Base-by-base conservation (phyloP, 2,888 invertebrate genomes). In the Keiferia lycopersicella region DNA sequence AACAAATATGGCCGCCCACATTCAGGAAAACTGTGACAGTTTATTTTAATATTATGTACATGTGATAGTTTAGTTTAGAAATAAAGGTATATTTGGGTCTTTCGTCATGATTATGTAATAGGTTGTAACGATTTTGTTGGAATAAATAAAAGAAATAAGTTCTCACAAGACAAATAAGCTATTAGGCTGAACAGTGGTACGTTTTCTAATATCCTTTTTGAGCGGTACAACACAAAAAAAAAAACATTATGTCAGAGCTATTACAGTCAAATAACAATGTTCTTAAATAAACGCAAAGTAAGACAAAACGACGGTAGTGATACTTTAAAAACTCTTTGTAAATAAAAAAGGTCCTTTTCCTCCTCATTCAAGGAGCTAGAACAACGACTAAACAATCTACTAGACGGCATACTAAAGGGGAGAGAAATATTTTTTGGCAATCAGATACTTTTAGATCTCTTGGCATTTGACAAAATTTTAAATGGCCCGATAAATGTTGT, bases 1-100 rank as follows among this genome's bases (percentile, higher is more conserved):
- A 26, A 2, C 70, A 70, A 75, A 80, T 76, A 82, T 81, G 82
- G 72, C 76, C 74, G 64, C 67, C 69, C 74, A 78, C 79, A 81
- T 78, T 73, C 69, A 56, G 30, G 59, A 18, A 63, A 60, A 63
- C 62, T 56, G 20, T 41, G 38, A 60, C 14, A 61, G 41, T 53
- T 64, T 20, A 64, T 63, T 65, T 48, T 39, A 62, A 61, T 62
- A 39, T 62, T 62, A 53, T 62, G 61, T 34, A 61, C n/a, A n/a
- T 26, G 6, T 26, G 6, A 26, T 26, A 26, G 2, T 4, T 4
- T 26, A 50, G 51, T 41, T 59, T 39, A 56, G 11, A 8, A 50
- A 22, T 20, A 18, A 12, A 53, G 26, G 26, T 26, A 53, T 10
- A 12, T 10, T 48, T 18, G 18, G 3, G 18, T n/a, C 10, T 18